phyloP scores from a whole-genome alignment of 1,140 invertebrate species.

The Holotrichia oblita region DNA sequence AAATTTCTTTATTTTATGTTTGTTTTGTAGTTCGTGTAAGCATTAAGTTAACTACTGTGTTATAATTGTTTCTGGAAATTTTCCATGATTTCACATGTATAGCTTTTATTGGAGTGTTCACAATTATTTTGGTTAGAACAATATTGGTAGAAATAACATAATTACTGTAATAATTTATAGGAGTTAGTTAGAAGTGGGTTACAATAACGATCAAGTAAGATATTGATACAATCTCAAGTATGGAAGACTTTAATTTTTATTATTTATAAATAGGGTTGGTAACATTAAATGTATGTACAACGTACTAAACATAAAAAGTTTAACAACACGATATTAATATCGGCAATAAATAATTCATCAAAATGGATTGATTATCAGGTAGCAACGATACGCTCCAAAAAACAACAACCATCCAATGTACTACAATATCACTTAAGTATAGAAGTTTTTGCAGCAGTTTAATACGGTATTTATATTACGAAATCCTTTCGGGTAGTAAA shows the following conservation, averaged over 20 bases:
- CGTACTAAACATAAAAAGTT: background rate
- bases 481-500: constrained; percentile 31
- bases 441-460: background rate
- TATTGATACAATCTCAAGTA: background rate
- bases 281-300: constrained; percentile 4
- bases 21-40: too few species aligned
- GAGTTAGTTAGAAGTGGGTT: too few species aligned
- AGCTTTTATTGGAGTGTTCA: too few species aligned
- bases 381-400: background rate
- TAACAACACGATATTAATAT: constrained; percentile 22
- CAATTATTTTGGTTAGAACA: too few species aligned
- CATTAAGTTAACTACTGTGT: too few species aligned
- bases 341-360: constrained; percentile 20
- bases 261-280: background rate
- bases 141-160: too few species aligned
- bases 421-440: background rate
- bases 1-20: too few species aligned
- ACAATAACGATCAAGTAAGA: too few species aligned
- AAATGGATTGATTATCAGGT: constrained; percentile 21
- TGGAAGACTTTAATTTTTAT: background rate
- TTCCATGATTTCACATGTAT: too few species aligned
- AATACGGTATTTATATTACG: constrained; percentile 35
- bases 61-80: too few species aligned
- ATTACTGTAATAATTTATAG: too few species aligned
- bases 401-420: background rate